Base-by-base conservation (phyloP, 1,140 invertebrate species). In the Kradibia gibbosae region DNA sequence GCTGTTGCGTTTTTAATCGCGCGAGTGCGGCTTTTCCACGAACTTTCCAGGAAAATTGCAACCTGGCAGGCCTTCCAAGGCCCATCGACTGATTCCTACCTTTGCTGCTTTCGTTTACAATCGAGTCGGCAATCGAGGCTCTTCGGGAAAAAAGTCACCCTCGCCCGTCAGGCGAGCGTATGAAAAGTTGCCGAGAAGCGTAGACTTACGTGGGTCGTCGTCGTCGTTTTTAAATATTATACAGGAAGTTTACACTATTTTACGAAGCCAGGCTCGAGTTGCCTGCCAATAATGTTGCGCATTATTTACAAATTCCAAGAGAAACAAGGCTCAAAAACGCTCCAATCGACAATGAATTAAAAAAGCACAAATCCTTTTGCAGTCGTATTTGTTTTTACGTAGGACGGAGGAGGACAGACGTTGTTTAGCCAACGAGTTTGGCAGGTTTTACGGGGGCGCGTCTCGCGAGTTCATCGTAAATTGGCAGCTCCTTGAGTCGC, bases 1-100 rank as follows among this genome's bases (percentile, higher is more conserved):
- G n/a, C n/a, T n/a, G n/a, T n/a, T n/a, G n/a, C n/a, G n/a, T n/a
- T n/a, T n/a, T n/a, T n/a, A n/a, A n/a, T n/a, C n/a, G n/a, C n/a
- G n/a, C n/a, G n/a, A n/a, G 22, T 31, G 57, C 79, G 28, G 45
- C 31, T 65, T 22, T n/a, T 71, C 31, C 10, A 60, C 13, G 55
- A 13, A n/a, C n/a, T 28, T 60, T 60, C 55, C 55, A 31, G 15
- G 55, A 60, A 60, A 31, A 57, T 57, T 15, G 67, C 48, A 71
- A 28, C 28, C 25, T 60, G 22, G 60, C 55, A n/a, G 62, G 36
- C 50, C 50, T 53, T 76, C 70, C 80, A 82, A 82, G 72, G 50
- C 55, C 72, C 50, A 82, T 82, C 8, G 20, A 55, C 22, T 34
- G 53, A 78, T 82, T 78, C 70, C 80, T 78, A 82, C n/a, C 73